These are phyloP conservation scores for Anser brachyrhynchus DNA, from an alignment of 2,113 vertebrate genomes.

Conservation along the genomic window DNA sequence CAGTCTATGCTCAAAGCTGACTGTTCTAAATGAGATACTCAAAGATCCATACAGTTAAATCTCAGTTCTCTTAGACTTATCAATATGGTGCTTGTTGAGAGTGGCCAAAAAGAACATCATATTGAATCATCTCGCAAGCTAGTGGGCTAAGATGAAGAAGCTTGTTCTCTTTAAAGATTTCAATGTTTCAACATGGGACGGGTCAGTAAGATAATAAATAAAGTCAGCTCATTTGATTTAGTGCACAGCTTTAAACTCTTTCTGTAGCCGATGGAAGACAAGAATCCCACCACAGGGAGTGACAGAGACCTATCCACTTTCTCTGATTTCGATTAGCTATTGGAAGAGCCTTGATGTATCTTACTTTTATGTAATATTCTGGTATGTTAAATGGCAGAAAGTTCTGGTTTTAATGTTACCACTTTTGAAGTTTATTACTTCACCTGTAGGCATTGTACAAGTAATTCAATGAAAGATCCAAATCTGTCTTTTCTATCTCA, in stretches of 20 bases:
- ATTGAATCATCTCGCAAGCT: background rate
- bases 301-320: background rate
- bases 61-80: background rate
- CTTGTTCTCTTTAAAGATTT: background rate
- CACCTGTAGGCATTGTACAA: background rate
- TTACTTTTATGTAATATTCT: background rate
- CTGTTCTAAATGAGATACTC: background rate
- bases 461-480: background rate
- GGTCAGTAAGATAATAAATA: background rate
- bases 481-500: background rate
- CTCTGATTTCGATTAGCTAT: background rate
- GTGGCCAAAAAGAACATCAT: background rate
- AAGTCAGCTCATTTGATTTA: background rate
- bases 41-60: background rate
- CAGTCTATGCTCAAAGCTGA: background rate
- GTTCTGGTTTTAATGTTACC: background rate
- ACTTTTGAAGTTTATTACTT: background rate
- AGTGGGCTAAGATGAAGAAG: background rate
- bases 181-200: background rate
- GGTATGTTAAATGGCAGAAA: background rate
- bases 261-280: background rate
- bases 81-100: background rate
- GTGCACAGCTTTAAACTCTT: background rate
- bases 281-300: background rate
- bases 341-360: background rate